phyloP scores from a whole-genome alignment of 2,113 vertebrate genomes.

The Ailurus styani region DNA sequence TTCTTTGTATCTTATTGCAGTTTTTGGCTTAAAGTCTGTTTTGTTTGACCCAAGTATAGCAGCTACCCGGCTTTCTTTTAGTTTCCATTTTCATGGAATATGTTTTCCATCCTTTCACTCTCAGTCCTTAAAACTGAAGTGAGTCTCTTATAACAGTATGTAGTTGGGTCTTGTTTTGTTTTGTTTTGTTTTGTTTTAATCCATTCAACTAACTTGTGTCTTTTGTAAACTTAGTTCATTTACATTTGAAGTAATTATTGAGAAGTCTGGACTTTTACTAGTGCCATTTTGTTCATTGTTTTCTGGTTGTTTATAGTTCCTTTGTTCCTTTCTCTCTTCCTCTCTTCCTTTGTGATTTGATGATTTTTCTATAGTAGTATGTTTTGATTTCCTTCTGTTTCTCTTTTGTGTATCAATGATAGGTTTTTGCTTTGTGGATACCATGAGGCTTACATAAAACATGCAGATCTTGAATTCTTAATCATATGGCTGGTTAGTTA shows the following conservation, averaged over 20 bases:
- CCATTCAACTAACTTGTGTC: neutral
- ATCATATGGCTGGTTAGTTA: neutral
- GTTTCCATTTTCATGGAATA: neutral
- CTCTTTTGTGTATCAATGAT: neutral
- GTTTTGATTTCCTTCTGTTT: neutral
- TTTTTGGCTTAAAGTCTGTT: neutral
- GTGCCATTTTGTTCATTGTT: neutral
- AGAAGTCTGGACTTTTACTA: neutral
- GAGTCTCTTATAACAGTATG: neutral
- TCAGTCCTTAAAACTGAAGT: neutral
- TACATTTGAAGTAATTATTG: neutral
- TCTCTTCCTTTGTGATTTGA: neutral
- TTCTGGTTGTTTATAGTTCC: neutral
- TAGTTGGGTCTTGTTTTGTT: neutral
- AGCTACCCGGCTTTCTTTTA: neutral
- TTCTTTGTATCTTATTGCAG: neutral
- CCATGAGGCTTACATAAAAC: neutral
- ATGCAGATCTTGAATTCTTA: neutral
- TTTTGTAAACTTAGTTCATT: neutral
- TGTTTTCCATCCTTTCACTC: neutral
- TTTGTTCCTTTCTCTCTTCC: neutral
- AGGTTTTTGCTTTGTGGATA: neutral
- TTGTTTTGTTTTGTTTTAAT: neutral
- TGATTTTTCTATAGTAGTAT: neutral
- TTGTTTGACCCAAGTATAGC: neutral